Conservation (phyloP, 2,113 vertebrate genomes). For the Balaeniceps rex region DNA sequence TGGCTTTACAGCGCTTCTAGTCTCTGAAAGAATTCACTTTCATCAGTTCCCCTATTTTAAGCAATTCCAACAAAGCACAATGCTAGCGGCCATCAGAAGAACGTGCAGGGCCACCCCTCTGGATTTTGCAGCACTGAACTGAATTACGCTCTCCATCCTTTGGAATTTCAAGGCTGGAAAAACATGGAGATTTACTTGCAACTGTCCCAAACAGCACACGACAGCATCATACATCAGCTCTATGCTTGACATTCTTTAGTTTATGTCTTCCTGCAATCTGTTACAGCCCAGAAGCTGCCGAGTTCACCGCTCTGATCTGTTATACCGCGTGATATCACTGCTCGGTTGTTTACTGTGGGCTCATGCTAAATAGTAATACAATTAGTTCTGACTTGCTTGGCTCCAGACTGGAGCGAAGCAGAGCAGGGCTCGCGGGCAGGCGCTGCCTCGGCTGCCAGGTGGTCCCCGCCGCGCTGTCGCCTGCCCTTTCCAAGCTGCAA, state of each 20-base stretch:
- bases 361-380: neutral
- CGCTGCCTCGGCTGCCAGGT: neutral
- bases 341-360: neutral
- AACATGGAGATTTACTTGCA: neutral
- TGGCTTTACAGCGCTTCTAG: neutral
- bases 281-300: neutral
- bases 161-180: neutral
- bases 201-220: neutral
- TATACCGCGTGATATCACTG: too few relatives aligned
- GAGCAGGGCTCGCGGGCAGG: neutral
- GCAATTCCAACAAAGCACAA: neutral
- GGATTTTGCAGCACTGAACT: neutral
- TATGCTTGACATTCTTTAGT: neutral
- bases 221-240: neutral
- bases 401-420: rapidly evolving
- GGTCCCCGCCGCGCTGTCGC: rapidly evolving
- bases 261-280: neutral
- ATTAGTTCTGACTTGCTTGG: neutral
- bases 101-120: neutral
- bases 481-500: neutral
- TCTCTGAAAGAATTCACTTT: neutral
- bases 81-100: neutral
- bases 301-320: neutral
- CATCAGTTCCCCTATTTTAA: neutral
- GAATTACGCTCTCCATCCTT: neutral